Base-by-base conservation (phyloP, 2,888 invertebrate species). In the Tillus elongatus region DNA sequence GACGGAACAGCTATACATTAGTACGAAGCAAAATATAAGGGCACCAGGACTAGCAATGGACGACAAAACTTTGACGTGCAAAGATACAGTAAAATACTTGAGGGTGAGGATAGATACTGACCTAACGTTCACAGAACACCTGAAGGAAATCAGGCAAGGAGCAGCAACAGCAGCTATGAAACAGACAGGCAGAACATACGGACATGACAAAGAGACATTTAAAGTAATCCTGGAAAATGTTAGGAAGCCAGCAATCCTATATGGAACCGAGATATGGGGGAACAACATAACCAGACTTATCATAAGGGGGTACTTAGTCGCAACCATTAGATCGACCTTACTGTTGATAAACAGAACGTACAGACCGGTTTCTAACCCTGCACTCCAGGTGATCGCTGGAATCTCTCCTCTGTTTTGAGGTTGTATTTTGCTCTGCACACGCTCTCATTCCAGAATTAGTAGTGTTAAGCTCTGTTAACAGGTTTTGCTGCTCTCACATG, bases 241-340 rank as follows among this genome's bases (percentile, higher is more conserved):
- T 11, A 3, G n/a, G 4, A 26, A 4, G 11, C 27, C 27, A 26
- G 27, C 27, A 26, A 11, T 11, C n/a, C 11, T 26, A 26, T 26
- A 26, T 4, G 27, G 10, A n/a, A 10, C 27, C 11, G 27, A 26
- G 4, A 26, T 26, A 26, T 26, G 27, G 27, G 27, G 27, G 2
- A 4, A 10, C 4, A 26, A 26, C n/a, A n/a, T n/a, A n/a, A n/a
- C n/a, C n/a, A n/a, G 49, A 47, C 19, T 29, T 0, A 35, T 42
- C 15, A 24, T 47, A 3, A 27, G 26, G 16, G 46, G 30, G 39
- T 38, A 43, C 1, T 24, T 51, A 13, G 13, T 13, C 8, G 46
- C 49, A 6, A 24, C 33, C 3, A 37, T 49, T 30, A 29, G 49
- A 35, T 39, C 40, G n/a, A n/a, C n/a, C n/a, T n/a, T n/a, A n/a